Percentiles rank a stretch among this genome's conserved stretches.
phyloP scores from a whole-genome alignment of 2,888 invertebrate genomes.

The Tipula confusa region DNA sequence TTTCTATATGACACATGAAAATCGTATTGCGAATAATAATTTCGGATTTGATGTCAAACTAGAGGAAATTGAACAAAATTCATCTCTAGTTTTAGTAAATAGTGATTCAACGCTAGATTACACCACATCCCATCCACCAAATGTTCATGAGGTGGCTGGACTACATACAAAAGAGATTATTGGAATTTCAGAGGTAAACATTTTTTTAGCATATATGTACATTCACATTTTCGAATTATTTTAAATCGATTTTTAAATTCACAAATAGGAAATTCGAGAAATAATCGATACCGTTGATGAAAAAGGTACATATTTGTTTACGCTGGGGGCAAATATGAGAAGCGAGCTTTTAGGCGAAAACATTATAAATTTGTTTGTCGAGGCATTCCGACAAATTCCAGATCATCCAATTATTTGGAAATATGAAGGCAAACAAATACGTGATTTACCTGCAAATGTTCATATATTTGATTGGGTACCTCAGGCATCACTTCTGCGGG shows the following conservation, averaged over 20 bases:
- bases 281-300: background rate
- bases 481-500: constrained; percentile 32
- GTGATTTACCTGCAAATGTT: constrained; percentile 33
- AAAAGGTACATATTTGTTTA: background rate
- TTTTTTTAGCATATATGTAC: no score
- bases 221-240: background rate
- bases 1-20: constrained; percentile 32
- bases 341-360: background rate
- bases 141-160: constrained; percentile 30
- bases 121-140: constrained; percentile 27
- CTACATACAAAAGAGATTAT: constrained; percentile 21
- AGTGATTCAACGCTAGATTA: constrained; percentile 32
- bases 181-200: background rate
- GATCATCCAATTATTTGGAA: constrained; percentile 33
- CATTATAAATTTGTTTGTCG: constrained; percentile 26
- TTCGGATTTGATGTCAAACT: background rate
- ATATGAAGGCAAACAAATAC: constrained; percentile 29
- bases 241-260: background rate
- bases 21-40: background rate
- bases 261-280: background rate
- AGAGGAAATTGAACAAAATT: constrained; percentile 28
- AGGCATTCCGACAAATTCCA: constrained; percentile 32
- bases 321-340: background rate
- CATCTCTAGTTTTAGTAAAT: constrained; percentile 32
- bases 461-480: constrained; percentile 33